These are phyloP conservation scores for Drosophila guanche DNA, from an alignment of 1,140 invertebrate species.

Conservation along the genomic window DNA sequence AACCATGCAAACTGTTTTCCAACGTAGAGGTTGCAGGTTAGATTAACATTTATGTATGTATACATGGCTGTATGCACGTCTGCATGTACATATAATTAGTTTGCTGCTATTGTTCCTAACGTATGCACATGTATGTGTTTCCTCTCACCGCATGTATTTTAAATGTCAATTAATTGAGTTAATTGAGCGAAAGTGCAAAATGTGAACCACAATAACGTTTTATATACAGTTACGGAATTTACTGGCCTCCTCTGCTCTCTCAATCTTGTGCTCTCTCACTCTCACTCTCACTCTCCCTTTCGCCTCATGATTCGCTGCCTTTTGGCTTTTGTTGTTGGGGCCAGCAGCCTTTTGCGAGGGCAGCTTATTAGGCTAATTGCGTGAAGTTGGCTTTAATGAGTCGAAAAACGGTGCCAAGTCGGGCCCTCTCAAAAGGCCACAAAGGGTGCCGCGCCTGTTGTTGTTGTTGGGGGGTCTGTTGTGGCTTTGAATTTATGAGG, in stretches of 20 bases:
- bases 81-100: too few species aligned
- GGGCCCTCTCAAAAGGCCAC: conserved; percentile 50
- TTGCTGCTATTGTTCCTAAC: too few species aligned
- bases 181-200: conserved; percentile 72
- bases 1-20: too few species aligned
- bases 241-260: too few species aligned
- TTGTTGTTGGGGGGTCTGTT: conserved; percentile 34
- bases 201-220: conserved; percentile 55
- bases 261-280: too few species aligned
- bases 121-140: too few species aligned
- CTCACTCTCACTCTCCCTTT: background rate
- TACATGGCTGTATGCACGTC: too few species aligned
- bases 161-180: conserved; percentile 68
- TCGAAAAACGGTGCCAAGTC: conserved; percentile 71
- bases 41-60: too few species aligned
- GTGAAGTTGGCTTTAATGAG: conserved; percentile 80
- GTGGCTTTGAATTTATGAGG: conserved; percentile 76
- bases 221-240: conserved; percentile 43
- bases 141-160: conserved; percentile 25
- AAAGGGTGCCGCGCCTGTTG: conserved; percentile 39
- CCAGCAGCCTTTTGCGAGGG: conserved; percentile 45
- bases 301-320: conserved; percentile 1
- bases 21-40: too few species aligned
- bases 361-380: conserved; percentile 79
- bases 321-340: conserved; percentile 30